A percentile compares a stretch with the other conserved stretches of the same genome.
Evolutionary conservation across 2,797 vertebrate genomes (phyloP).

Genomic region (Acropternis orthonyx): DNA sequence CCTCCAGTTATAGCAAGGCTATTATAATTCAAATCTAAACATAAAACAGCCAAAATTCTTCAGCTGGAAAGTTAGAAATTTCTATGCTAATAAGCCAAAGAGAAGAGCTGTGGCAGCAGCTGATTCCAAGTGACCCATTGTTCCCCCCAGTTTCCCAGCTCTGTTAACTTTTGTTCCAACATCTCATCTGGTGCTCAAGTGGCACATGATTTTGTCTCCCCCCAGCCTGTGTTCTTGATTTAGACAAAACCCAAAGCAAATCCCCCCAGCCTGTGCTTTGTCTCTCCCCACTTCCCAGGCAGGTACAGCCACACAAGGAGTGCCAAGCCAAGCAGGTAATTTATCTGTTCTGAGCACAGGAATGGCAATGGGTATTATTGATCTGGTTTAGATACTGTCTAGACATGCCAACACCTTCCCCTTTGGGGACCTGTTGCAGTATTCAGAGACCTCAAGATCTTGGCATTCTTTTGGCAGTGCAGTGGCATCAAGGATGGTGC

Average conservation of each 20-base stretch:
- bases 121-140: neutral
- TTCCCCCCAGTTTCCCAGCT: neutral
- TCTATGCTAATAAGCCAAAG: neutral
- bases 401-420: neutral
- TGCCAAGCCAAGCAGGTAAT: neutral
- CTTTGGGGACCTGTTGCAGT: neutral
- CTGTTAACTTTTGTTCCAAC: neutral
- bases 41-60: neutral
- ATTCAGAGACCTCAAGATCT: neutral
- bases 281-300: neutral
- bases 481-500: fast-evolving
- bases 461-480: neutral
- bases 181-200: neutral
- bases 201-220: neutral
- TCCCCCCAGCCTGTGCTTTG: neutral
- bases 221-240: neutral
- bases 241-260: neutral
- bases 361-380: neutral
- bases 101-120: neutral
- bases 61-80: constrained; percentile 24
- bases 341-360: neutral
- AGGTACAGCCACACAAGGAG: neutral
- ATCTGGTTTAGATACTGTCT: neutral
- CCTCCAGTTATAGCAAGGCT: neutral
- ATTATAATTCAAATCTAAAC: constrained; percentile 26